Base-by-base conservation (phyloP, 2,797 vertebrate species). In the Tympanoctomys barrerae region DNA sequence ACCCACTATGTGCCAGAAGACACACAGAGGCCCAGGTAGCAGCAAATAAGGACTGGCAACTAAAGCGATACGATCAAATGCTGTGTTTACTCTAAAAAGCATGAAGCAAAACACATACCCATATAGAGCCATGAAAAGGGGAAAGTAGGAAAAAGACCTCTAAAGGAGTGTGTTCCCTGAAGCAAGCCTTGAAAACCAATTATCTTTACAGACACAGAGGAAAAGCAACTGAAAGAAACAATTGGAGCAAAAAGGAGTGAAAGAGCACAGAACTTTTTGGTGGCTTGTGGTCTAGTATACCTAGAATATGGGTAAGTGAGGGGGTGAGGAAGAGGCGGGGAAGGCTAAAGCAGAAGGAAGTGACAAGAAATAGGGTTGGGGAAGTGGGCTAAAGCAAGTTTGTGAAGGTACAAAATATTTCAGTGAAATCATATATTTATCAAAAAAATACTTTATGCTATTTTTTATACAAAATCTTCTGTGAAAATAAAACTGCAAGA, bases 311-410 rank as follows among this genome's bases (percentile, higher is more conserved):
- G 77, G 91, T 71, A 54, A 64, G 39, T 21, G 18, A 49, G 61
- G 5, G 31, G 66, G 78, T 6, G 52, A n/a, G 75, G 70, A n/a
- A 49, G 70, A 54, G 19, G 42, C 46, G 54, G 39, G 19, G 26
- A 52, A n/a, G 61, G 66, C 4, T 12, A 49, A 54, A 66, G 62
- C n/a, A 97, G 94, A 94, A 97, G 96, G 96, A 97, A 97, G 82
- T 95, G 90, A 87, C 94, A 80, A 85, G 85, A 96, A 94, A 68
- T 46, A 46, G 77, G 85, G 42, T 16, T 95, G 95, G 71, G 96
- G 95, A 97, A 96, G 95, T 94, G 90, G 92, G 89, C 11, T 93
- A 78, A 90, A 49, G 91, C 84, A 79, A 87, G 64, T 83, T 46
- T 18, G 71, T 57, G 73, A 85, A 81, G 95, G 59, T 36, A n/a